These are phyloP conservation scores for Drosophila ohnishii DNA, from an alignment of 1,140 invertebrate species.

Conservation along the genomic window DNA sequence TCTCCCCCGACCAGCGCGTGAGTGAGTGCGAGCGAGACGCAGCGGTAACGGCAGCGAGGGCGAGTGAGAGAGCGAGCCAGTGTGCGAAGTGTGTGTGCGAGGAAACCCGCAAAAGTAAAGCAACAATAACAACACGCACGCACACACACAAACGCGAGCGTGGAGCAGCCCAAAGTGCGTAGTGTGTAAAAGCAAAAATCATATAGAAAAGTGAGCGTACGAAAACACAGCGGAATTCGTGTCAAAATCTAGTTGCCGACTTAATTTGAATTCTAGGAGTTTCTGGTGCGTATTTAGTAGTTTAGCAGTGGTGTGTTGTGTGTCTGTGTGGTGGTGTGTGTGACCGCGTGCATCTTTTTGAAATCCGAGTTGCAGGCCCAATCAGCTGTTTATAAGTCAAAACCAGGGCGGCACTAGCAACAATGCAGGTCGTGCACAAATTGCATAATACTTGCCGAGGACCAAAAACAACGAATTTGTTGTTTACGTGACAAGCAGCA, in stretches of 20 bases:
- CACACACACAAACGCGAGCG: constrained; percentile 18
- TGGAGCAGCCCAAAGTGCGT: constrained; percentile 38
- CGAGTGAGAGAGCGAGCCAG: constrained; percentile 31
- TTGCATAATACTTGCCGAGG: constrained; percentile 34
- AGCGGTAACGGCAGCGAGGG: constrained; percentile 36
- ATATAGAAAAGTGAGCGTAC: constrained; percentile 15
- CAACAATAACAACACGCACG: constrained; percentile 42
- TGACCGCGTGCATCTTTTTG: constrained; percentile 50
- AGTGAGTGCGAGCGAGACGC: constrained; percentile 66
- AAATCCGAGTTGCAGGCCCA: constrained; percentile 38
- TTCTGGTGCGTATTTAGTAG: constrained; percentile 50
- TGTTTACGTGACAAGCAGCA: not conserved
- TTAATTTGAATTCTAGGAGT: constrained; percentile 16
- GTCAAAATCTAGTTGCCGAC: constrained; percentile 13
- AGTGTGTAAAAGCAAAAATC: constrained; percentile 28
- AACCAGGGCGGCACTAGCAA: constrained; percentile 32
- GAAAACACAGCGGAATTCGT: constrained; percentile 22
- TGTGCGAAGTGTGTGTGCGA: constrained; percentile 48
- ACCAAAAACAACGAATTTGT: constrained; percentile 2
- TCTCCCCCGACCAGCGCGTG: constrained; percentile 64
- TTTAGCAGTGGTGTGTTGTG: not conserved
- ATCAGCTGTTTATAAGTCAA: constrained; percentile 42
- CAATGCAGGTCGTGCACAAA: constrained; percentile 20
- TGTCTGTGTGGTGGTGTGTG: constrained; percentile 10
- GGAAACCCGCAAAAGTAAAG: constrained; percentile 68